phyloP scores from a whole-genome alignment of 92 coral and sea anemone species.

The Virgularia gustaviana region DNA sequence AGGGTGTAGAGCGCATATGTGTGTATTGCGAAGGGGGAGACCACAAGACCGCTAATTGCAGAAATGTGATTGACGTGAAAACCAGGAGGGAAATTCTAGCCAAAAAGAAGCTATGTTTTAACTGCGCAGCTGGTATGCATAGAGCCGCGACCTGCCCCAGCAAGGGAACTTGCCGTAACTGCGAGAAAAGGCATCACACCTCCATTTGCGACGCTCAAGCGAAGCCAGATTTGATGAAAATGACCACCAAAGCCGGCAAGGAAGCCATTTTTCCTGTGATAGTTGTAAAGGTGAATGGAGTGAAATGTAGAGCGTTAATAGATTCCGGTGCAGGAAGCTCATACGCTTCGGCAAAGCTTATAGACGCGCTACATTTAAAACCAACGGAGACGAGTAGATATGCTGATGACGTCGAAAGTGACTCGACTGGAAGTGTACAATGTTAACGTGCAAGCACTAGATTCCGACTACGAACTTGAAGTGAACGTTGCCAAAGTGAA shows the following conservation, averaged over 20 bases:
- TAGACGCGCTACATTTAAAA: neutral
- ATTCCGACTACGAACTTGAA: neutral
- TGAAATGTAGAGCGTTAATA: slow-evolving; percentile 32
- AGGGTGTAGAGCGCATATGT: slow-evolving; percentile 21
- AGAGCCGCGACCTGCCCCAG: slow-evolving; percentile 38
- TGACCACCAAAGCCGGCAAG: slow-evolving; percentile 3
- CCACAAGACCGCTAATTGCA: slow-evolving; percentile 44
- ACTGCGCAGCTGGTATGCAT: slow-evolving; percentile 42
- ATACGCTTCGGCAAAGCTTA: slow-evolving; percentile 16
- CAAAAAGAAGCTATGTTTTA: slow-evolving; percentile 51
- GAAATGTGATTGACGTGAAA: slow-evolving; percentile 13
- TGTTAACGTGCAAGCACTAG: neutral
- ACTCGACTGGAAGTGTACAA: too few relatives aligned
- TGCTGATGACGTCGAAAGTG: too few relatives aligned
- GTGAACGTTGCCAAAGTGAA: slow-evolving; percentile 11
- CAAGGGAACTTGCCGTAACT: slow-evolving; percentile 37
- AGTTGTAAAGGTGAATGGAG: slow-evolving; percentile 28
- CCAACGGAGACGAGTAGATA: too few relatives aligned
- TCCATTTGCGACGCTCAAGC: slow-evolving; percentile 32
- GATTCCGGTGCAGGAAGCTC: slow-evolving; percentile 37
- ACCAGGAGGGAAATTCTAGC: slow-evolving; percentile 40
- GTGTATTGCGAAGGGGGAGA: slow-evolving; percentile 42
- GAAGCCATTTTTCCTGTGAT: slow-evolving; percentile 30
- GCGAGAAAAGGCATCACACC: slow-evolving; percentile 46
- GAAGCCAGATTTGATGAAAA: slow-evolving; percentile 1